phyloP scores from a whole-genome alignment of 2,888 invertebrate species.

The Stenoptilia bipunctidactyla region DNA sequence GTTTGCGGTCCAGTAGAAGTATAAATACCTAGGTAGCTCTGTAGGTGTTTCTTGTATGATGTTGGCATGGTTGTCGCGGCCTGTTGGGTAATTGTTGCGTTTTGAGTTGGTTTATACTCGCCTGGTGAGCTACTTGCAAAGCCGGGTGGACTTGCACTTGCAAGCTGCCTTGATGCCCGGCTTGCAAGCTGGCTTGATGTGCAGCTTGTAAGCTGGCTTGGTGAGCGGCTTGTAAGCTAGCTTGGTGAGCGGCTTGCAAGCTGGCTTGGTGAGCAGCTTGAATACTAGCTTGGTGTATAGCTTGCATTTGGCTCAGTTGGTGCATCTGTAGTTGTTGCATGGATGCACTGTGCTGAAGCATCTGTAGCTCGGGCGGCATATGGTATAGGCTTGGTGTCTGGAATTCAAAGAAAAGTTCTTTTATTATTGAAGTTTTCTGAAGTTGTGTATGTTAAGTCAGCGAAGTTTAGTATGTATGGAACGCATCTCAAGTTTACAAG shows the following conservation, averaged over 20 bases:
- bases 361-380: constrained; percentile 61
- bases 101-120: not conserved
- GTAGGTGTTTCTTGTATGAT: constrained; percentile 22
- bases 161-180: not conserved
- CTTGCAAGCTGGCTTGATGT: constrained; percentile 12
- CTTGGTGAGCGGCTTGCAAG: constrained; percentile 15
- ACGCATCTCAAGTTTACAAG: too few relatives aligned
- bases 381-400: constrained; percentile 61
- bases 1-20: not conserved
- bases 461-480: too few relatives aligned
- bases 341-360: constrained; percentile 54
- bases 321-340: constrained; percentile 56
- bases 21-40: not conserved
- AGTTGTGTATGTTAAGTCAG: too few relatives aligned
- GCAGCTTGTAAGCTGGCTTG: constrained; percentile 3
- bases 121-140: constrained; percentile 1
- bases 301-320: constrained; percentile 29
- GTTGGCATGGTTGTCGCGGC: constrained; percentile 34
- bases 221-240: not conserved
- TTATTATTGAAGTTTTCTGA: too few relatives aligned
- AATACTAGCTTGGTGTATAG: constrained; percentile 24
- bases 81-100: constrained; percentile 14
- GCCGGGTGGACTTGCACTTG: not conserved
- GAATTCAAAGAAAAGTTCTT: constrained; percentile 6
- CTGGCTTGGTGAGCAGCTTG: constrained; percentile 15